Evolutionary conservation across 2,113 vertebrate genomes (phyloP).

Genomic region (Melanerpes aurifrons): DNA sequence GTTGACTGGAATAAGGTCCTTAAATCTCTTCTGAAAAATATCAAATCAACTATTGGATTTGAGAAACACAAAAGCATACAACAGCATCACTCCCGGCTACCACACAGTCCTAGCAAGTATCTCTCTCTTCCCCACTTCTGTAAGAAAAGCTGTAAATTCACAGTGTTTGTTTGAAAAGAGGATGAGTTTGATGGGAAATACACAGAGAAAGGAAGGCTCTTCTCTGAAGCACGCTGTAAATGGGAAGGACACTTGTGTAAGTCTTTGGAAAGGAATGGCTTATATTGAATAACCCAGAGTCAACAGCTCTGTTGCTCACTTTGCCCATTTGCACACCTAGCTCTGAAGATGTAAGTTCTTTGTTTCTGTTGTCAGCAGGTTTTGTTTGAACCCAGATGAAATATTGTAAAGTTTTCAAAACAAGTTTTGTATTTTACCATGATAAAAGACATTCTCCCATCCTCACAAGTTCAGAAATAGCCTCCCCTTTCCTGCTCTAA

Average conservation of each 20-base stretch:
- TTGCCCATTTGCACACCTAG: not conserved
- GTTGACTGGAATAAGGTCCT: not conserved
- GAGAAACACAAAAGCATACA: not conserved
- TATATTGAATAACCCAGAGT: conserved; percentile 4
- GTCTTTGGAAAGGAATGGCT: not conserved
- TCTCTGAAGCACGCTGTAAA: not conserved
- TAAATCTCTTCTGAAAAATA: not conserved
- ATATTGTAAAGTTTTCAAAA: conserved; percentile 66
- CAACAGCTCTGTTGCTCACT: not conserved
- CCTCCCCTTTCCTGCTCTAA: conserved; percentile 36
- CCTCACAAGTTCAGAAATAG: conserved; percentile 49
- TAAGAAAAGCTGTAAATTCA: not conserved
- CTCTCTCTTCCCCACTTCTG: not conserved
- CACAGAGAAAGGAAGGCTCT: not conserved
- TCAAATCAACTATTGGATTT: not conserved
- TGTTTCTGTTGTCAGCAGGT: conserved; percentile 46
- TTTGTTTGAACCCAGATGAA: conserved; percentile 55
- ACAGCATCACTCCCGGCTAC: accelerated
- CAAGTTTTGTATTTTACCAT: conserved; percentile 54
- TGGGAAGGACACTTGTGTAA: not conserved
- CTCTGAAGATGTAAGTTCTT: conserved; percentile 43
- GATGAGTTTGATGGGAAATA: not conserved
- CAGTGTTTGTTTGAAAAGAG: not conserved
- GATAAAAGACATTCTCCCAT: conserved; percentile 49
- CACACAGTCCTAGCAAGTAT: not conserved